These are phyloP conservation scores for Drosophila setifemur DNA, from an alignment of 1,140 invertebrate genomes.

Conservation along the genomic window DNA sequence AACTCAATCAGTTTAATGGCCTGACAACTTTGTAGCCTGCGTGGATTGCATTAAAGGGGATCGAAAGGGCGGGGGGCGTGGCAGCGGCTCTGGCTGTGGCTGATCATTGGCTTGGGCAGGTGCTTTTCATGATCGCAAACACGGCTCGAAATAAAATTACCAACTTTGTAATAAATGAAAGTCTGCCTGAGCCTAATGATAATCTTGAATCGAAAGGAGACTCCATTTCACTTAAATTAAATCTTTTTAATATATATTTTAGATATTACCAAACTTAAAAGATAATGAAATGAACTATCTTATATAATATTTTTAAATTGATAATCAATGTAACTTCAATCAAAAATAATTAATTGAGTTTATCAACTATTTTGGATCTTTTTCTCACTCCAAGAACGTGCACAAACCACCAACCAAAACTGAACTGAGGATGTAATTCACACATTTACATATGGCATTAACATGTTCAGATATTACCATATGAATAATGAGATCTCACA, in stretches of 20 bases:
- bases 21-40: slow-evolving; percentile 66
- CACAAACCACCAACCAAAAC: background rate
- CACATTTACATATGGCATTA: slow-evolving; percentile 23
- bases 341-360: background rate
- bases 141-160: slow-evolving; percentile 14
- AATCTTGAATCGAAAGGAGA: background rate
- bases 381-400: background rate
- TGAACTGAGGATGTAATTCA: slow-evolving; percentile 2
- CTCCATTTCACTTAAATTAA: background rate
- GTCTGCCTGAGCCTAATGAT: background rate
- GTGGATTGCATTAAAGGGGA: slow-evolving; percentile 13
- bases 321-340: background rate
- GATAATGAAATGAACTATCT: too few relatives aligned
- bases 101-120: slow-evolving; percentile 37
- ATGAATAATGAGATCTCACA: slow-evolving; percentile 12
- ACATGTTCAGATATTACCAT: slow-evolving; percentile 13
- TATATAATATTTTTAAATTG: too few relatives aligned
- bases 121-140: slow-evolving; percentile 26
- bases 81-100: background rate
- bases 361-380: background rate
- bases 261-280: too few relatives aligned
- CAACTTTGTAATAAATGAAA: slow-evolving; percentile 35
- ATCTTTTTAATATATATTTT: background rate
- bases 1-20: slow-evolving; percentile 78
- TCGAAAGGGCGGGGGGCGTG: background rate